Evolutionary conservation across 2,888 invertebrate species (phyloP), one percentile per base, ranked within the genome.

Genomic region (Leistus spinibarbis): DNA sequence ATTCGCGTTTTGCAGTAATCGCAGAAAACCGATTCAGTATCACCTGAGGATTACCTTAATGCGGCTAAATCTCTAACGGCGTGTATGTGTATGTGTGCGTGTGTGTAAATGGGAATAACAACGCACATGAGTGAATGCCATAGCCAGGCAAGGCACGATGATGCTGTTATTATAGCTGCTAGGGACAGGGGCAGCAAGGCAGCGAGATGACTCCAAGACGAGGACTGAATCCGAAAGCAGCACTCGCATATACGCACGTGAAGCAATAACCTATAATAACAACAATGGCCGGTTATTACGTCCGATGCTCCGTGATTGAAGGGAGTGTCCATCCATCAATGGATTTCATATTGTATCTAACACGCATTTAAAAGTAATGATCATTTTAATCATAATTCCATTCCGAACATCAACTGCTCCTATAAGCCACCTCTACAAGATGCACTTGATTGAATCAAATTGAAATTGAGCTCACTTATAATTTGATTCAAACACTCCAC

Each of bases 241-340:
- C 27, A 57, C 53, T 23, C 54, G 56, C 22, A 64, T 24, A 27
- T 53, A 56, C 65, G 62, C 56, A 54, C 68, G 53, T 66, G 64
- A 69, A 62, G 69, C 69, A 69, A 69, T 69, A 56, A 17, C 24
- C 72, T 65, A 65, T 72, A 72, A 72, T 72, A 72, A 70, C 56
- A 64, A 63, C 70, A 72, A 72, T 72, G 56, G 63, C 54, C 57
- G 70, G 62, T 63, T 70, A 72, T 72, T 65, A 72, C 65, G 22
- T 17, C 63, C 7, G 70, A 63, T 70, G 70, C 53, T 54, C 63
- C 65, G 5, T 64, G 54, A 71, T 54, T 24, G 22, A 71, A 64
- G 40, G 71, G 71, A 20, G 60, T 19, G 60, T 17, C 60, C 16
- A 22, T 40, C 40, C 40, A 40, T 40, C 40, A 40, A 40, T 40